phyloP scores from a whole-genome alignment of 2,113 vertebrate species.

The Daphoenositta chrysoptera region DNA sequence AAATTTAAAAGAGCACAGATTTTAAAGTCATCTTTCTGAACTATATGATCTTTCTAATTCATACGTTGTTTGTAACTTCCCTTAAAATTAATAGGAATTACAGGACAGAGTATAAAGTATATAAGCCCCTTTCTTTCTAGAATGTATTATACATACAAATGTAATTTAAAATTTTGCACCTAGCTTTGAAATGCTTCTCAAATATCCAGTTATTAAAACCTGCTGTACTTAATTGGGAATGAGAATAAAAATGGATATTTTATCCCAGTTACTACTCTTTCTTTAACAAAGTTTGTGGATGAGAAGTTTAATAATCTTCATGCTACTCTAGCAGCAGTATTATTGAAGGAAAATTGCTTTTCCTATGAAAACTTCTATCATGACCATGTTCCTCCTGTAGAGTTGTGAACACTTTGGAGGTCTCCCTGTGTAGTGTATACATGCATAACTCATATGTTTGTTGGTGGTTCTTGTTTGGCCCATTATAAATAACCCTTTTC shows the following conservation, averaged over 20 bases:
- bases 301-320: neutral
- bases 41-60: neutral
- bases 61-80: neutral
- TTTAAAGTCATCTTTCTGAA: neutral
- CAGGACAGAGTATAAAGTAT: neutral
- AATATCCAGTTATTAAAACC: neutral
- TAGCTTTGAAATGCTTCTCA: neutral
- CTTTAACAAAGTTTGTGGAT: neutral
- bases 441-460: neutral
- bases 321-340: neutral
- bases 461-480: neutral
- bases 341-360: neutral
- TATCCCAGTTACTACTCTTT: neutral
- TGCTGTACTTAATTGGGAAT: neutral
- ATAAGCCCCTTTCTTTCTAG: neutral
- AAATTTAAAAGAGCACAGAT: neutral
- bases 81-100: neutral
- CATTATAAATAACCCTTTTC: neutral
- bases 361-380: neutral
- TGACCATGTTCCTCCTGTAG: accelerated
- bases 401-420: neutral
- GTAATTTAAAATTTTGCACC: neutral
- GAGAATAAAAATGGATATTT: neutral
- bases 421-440: neutral
- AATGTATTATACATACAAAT: neutral